Percentiles rank a stretch among this genome's conserved stretches.
Conservation (phyloP, 2,113 vertebrate species). For the Cynoglossus semilaevis region DNA sequence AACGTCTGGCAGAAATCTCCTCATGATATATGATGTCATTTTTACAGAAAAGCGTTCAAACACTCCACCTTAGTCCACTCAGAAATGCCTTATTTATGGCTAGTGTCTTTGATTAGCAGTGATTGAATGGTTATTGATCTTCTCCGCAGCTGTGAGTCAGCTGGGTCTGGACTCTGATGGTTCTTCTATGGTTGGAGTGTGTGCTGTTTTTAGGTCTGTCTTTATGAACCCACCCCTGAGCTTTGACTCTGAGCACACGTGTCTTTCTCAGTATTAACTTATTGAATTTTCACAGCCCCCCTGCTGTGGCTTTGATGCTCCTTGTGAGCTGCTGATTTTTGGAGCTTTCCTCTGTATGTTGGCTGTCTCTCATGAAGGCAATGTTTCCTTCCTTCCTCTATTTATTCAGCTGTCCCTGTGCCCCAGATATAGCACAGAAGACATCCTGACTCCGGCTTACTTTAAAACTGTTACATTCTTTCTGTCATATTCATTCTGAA, state of each 20-base stretch:
- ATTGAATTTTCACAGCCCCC: slow-evolving; percentile 64
- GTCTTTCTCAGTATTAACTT: slow-evolving; percentile 72
- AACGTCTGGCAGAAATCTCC: slow-evolving; percentile 77
- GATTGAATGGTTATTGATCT: slow-evolving; percentile 18
- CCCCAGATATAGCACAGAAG: slow-evolving; percentile 53
- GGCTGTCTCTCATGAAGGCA: slow-evolving; percentile 38
- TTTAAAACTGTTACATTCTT: slow-evolving; percentile 52
- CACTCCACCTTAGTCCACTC: slow-evolving; percentile 51
- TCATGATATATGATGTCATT: slow-evolving; percentile 58
- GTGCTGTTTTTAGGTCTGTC: slow-evolving; percentile 51
- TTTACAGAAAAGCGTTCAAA: slow-evolving; percentile 30
- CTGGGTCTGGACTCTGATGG: slow-evolving; percentile 29
- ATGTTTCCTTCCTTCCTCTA: slow-evolving; percentile 53
- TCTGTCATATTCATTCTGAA: slow-evolving; percentile 36
- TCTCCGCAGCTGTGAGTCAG: slow-evolving; percentile 34
- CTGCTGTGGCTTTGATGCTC: slow-evolving; percentile 31
- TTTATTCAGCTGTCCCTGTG: slow-evolving; percentile 55
- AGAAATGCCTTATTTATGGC: slow-evolving; percentile 73
- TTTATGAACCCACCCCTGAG: slow-evolving; percentile 51
- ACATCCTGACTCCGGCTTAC: slow-evolving; percentile 45
- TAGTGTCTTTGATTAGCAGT: slow-evolving; percentile 33
- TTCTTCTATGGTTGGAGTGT: slow-evolving; percentile 30
- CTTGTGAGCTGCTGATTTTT: slow-evolving; percentile 23
- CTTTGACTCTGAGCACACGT: slow-evolving; percentile 65
- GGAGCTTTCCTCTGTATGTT: slow-evolving; percentile 53